Percentiles rank a stretch among this genome's conserved stretches.
These are phyloP conservation scores for Diceros bicornis DNA, from an alignment of 2,797 vertebrate species.

Conservation along the genomic window DNA sequence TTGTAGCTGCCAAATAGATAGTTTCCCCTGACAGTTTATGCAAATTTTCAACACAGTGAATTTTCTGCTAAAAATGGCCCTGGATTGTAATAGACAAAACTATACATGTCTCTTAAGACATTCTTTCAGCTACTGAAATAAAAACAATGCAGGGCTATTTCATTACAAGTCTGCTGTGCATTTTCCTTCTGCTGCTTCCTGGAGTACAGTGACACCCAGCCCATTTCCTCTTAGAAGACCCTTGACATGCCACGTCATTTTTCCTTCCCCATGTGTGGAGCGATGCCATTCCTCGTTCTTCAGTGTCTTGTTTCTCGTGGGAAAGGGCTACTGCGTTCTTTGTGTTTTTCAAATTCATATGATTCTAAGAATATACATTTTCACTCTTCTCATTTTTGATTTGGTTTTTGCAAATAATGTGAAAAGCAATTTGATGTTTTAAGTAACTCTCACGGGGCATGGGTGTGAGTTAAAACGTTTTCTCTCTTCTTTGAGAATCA, in stretches of 20 bases:
- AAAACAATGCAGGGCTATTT: neutral
- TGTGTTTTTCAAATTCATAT: conserved; percentile 7
- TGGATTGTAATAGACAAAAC: conserved; percentile 7
- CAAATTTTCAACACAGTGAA: conserved; percentile 27
- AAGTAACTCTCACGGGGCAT: neutral
- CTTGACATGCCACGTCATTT: neutral
- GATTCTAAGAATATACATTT: neutral
- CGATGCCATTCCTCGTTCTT: conserved; percentile 8
- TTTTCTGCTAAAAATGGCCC: neutral
- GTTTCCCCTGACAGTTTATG: neutral
- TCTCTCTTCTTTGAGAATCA: neutral
- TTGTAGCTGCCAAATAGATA: neutral
- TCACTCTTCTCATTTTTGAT: neutral
- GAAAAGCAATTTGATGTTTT: conserved; percentile 14
- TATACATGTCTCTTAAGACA: neutral
- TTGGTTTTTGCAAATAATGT: neutral
- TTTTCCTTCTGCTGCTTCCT: neutral
- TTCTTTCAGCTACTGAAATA: conserved; percentile 19
- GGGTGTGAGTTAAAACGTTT: neutral
- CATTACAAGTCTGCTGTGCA: neutral
- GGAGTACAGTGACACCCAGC: neutral
- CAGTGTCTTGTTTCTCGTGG: conserved; percentile 10
- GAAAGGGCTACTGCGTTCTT: neutral
- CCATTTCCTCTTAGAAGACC: neutral
- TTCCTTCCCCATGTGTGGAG: neutral